Base-by-base conservation (phyloP, 2,888 invertebrate genomes). In the Junonia oenone region DNA sequence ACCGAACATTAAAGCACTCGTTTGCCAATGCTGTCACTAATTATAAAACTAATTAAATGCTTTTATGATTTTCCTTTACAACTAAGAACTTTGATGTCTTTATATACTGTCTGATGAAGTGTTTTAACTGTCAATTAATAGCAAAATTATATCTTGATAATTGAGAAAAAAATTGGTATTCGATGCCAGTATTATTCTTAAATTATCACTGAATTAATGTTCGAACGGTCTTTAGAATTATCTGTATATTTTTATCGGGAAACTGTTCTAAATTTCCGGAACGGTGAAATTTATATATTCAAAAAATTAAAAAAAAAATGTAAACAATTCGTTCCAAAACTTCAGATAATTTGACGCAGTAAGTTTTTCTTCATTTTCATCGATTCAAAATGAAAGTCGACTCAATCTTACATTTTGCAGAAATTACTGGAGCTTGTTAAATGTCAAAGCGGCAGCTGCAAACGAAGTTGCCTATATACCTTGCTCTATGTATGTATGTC, bases 1-100 rank as follows among this genome's bases (percentile, higher is more conserved):
- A 69, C 76, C 79, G 76, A 83, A 81, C 81, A 80, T 78, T 81
- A 78, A 80, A 81, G 76, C 78, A 80, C 81, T 83, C 78, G 80
- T 76, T 35, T 73, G 73, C 70, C 78, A 72, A 75, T 75, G 75
- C 74, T 72, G 69, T 71, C 31, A 31, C 71, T 81, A 81, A 81
- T 84, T 79, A 81, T 73, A 69, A 73, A 71, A 66, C 71, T 75
- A 83, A 84, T 82, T 81, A 79, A 78, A 78, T 75, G 73, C 70
- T 72, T 73, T 71, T 76, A 72, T 68, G 67, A 75, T 73, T 59
- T 33, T 31, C 15, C 40, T 53, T 53, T 37, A n/a, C n/a, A n/a
- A 31, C 22, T 31, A 15, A 27, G 22, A 26, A 43, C 6, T 43
- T 43, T 43, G 43, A 43, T 13, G 43, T 43, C 22, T 13, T 11